Evolutionary conservation across 2,113 vertebrate genomes (phyloP), one percentile per base, ranked within the genome.

Genomic region (Gavialis gangeticus): DNA sequence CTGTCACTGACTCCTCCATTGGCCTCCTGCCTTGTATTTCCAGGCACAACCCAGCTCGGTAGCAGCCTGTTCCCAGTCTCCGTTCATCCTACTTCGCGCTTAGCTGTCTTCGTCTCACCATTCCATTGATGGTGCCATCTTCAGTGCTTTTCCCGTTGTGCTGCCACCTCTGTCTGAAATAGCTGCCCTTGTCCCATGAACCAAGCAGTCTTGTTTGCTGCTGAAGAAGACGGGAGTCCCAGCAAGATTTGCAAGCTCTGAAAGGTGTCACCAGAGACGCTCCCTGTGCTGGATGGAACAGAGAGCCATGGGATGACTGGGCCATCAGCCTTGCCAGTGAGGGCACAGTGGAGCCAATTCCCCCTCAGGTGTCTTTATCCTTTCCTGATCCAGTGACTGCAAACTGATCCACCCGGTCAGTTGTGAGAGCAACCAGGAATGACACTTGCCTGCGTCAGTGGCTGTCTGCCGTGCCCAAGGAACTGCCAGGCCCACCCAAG

Each of bases 241-340:
- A 0, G 0, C 81, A 63, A n/a, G 11, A 17, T 62, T 93, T 55
- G 7, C 63, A 30, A 55, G 58, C 69, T 91, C 37, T 75, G 46
- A 59, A 92, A 93, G 73, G 73, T 7, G 1, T 59, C 17, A 2
- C 0, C 77, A 19, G 37, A 73, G 34, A 46, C 63, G 18, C 14
- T 80, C 59, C 5, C 28, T 17, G 60, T 63, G 60, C 62, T 16
- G 4, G 21, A 27, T 82, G 63, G 92, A 60, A 3, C 79, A 37
- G 76, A 3, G 88, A 4, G 9, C 10, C 66, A 6, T 27, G 60
- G 69, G 80, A 25, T 55, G n/a, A 14, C 27, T 80, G 81, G 64
- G 28, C 10, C 1, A 3, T 14, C 0, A 0, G 21, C 17, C 75
- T 30, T 17, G 55, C 28, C 7, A 58, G 56, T 10, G 21, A 17